Evolutionary conservation across 2,888 invertebrate genomes (phyloP).

Genomic region (Conistra vaccinii): DNA sequence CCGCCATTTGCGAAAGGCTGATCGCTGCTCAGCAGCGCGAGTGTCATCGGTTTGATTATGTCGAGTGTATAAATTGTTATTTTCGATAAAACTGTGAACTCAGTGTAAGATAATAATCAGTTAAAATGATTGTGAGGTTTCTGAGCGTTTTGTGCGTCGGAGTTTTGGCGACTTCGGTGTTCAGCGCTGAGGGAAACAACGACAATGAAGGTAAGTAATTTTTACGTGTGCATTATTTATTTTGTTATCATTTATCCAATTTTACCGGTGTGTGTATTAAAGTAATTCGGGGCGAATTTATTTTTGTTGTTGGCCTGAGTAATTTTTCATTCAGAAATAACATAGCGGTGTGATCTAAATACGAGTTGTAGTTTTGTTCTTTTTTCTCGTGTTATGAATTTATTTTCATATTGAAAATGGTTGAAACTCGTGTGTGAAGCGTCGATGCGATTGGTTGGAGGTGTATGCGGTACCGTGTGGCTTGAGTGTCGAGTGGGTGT

Average conservation of each 20-base stretch:
- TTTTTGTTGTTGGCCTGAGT: conserved; percentile 60
- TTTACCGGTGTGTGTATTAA: conserved; percentile 62
- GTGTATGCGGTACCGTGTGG: conserved; percentile 70
- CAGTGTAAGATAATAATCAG: conserved; percentile 82
- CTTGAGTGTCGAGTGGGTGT: conserved; percentile 80
- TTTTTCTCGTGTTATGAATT: conserved; percentile 60
- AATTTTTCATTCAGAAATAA: conserved; percentile 69
- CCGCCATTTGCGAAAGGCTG: conserved; percentile 90
- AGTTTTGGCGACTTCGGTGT: conserved; percentile 88
- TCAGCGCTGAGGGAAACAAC: conserved; percentile 86
- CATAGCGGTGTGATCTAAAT: conserved; percentile 61
- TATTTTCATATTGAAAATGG: conserved; percentile 51
- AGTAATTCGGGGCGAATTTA: conserved; percentile 64
- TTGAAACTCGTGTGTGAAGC: conserved; percentile 57
- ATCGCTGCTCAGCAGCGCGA: conserved; percentile 86
- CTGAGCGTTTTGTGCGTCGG: conserved; percentile 88
- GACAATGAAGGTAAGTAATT: conserved; percentile 88
- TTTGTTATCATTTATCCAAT: conserved; percentile 74
- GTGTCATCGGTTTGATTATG: conserved; percentile 87
- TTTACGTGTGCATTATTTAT: conserved; percentile 78
- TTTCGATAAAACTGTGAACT: conserved; percentile 86
- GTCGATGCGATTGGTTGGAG: conserved; percentile 72
- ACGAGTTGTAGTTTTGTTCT: conserved; percentile 50
- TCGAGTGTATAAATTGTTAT: conserved; percentile 87
- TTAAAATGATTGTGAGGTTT: conserved; percentile 90